Evolutionary conservation across 2,113 vertebrate species (phyloP), one percentile per base, ranked within the genome.

Genomic region (Turdus rufiventris): DNA sequence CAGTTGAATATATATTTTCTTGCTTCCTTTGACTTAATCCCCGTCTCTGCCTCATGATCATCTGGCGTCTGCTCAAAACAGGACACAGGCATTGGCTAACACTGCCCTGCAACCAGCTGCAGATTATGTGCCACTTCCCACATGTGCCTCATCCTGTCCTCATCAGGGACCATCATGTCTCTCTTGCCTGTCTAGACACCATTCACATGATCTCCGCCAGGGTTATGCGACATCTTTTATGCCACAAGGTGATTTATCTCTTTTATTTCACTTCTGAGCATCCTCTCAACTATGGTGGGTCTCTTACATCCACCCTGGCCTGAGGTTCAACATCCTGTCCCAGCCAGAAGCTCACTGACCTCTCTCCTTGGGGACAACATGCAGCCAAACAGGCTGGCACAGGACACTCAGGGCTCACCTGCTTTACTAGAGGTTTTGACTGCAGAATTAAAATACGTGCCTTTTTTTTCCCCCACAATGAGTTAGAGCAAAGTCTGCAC

Each of bases 1-100:
- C 99, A 99, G 98, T 99, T 99, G 97, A 99, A 99, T 98, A 99
- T 99, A 97, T 99, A 99, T 97, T 99, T 99, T 93, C 99, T 98
- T 74, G 99, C 99, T 97, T 99, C 99, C 97, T 99, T 99, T 50
- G 99, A 99, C 96, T 99, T 99, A 97, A 99, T 99, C 93, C 98
- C 99, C 1, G 99, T 99, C 97, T 99, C 99, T 88, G 98, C 98
- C 97, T 99, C 99, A 58, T 99, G 99, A 97, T 99, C 99, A 95
- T 99, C 99, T 42, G 98, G 98, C 21, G 99, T 99, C 99, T 99
- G 98, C 61, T 84, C 92, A 95, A 85, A 90, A 97, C 50, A 98
- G 60, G 66, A 85, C 90, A 97, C 42, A 93, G 51, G n/a, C 50
- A 80, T 42, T 96, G 66, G 95, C 12, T 56, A 92, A 53, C 92